phyloP scores from a whole-genome alignment of 2,113 vertebrate species.

The Tachysurus fulvidraco region DNA sequence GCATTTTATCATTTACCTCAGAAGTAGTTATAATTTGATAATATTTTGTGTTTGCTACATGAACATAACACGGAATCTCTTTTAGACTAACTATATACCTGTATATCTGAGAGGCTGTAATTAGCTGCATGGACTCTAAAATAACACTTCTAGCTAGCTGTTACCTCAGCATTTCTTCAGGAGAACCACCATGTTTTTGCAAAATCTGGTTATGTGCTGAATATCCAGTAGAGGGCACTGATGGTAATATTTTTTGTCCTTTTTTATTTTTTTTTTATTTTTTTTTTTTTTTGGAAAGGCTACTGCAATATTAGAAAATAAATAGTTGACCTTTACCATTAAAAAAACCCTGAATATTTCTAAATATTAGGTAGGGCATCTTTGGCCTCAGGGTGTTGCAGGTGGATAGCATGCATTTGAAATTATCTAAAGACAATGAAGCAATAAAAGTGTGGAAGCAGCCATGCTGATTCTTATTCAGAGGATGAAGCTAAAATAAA shows the following conservation, averaged over 20 bases:
- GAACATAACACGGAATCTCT: not conserved
- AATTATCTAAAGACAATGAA: not conserved
- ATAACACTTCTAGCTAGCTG: not conserved
- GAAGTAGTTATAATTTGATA: not conserved
- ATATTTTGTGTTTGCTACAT: not conserved
- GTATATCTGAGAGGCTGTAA: not conserved
- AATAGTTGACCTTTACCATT: slow-evolving; percentile 10
- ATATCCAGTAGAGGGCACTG: not conserved
- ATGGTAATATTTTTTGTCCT: not conserved
- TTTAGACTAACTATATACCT: not conserved
- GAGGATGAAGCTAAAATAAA: slow-evolving; percentile 23
- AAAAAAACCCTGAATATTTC: not conserved
- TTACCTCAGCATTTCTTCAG: not conserved
- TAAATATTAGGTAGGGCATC: not conserved
- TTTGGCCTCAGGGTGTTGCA: not conserved
- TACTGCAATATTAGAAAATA: not conserved
- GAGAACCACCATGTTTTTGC: not conserved
- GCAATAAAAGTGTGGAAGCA: slow-evolving; percentile 3
- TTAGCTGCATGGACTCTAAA: not conserved
- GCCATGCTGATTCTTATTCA: not conserved
- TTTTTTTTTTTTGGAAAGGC: not conserved
- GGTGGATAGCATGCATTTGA: not conserved
- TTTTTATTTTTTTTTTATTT: too few species aligned
- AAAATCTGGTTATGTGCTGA: not conserved
- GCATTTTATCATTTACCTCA: not conserved